Base-by-base conservation (phyloP, 2,797 vertebrate genomes). In the Premnoplex brunnescens region DNA sequence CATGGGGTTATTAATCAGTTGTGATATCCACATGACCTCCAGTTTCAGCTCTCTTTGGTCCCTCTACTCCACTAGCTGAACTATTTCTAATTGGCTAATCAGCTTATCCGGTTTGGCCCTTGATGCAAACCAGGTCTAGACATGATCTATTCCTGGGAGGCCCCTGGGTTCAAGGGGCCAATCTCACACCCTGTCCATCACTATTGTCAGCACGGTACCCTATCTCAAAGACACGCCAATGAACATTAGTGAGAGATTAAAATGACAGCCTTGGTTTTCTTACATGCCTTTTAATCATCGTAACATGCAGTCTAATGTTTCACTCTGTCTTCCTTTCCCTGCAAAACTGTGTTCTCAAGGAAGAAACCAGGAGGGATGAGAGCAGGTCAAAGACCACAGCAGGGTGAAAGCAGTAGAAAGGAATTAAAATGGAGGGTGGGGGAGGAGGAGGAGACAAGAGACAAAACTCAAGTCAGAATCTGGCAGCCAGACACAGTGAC, bases 241-340 rank as follows among this genome's bases (percentile, higher is more conserved):
- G 91, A 91, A 95, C 95, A 96, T 96, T 94, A 88, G 93, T 7
- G 54, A 91, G 89, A 93, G 92, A 97, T 96, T 97, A 97, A 96
- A 93, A 77, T 46, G 87, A 88, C 96, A 96, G 94, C 76, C 94
- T 97, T 96, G 89, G 74, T 96, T 96, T 95, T 94, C 95, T 97
- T 95, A 93, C 94, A 94, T 97, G 85, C 90, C 92, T 96, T 96
- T 97, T 98, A 97, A 97, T 96, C 95, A 83, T 96, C 37, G 52
- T 89, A 96, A 96, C 95, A 96, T 91, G 91, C 91, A 91, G 90
- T 95, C 91, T 96, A 96, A 96, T 93, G 93, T 97, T 97, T 97
- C 97, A 94, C 89, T 96, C 91, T 95, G 95, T 80, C 91, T 95
- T 94, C 95, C 92, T 93, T 95, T 66, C 88, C 74, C 91, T 89